phyloP scores from a whole-genome alignment of 2,888 invertebrate species.

The Apeira syringaria region DNA sequence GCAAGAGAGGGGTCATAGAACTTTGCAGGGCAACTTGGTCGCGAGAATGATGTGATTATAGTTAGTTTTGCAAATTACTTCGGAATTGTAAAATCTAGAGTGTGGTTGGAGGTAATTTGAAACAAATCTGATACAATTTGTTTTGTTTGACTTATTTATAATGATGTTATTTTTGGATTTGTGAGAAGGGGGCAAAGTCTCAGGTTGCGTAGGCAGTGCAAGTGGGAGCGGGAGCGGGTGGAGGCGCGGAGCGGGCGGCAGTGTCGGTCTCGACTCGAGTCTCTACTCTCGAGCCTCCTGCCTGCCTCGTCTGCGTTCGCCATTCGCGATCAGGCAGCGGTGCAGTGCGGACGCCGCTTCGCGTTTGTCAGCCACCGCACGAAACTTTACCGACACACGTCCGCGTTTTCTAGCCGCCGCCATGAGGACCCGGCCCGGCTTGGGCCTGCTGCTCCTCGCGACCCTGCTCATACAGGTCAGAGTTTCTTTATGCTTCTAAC shows the following conservation, averaged over 20 bases:
- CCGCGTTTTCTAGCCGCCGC: constrained; percentile 36
- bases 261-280: neutral
- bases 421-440: constrained; percentile 60
- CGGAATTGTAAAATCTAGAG: too few species aligned
- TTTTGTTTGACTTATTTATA: too few species aligned
- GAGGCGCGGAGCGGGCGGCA: neutral
- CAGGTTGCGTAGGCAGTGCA: constrained; percentile 42
- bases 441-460: constrained; percentile 57
- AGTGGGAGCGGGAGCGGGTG: constrained; percentile 2
- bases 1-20: constrained; percentile 74
- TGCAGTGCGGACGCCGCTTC: constrained; percentile 65
- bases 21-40: constrained; percentile 56
- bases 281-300: neutral
- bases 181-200: too few species aligned
- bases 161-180: constrained; percentile 7
- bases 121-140: too few species aligned
- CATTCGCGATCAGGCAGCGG: constrained; percentile 71
- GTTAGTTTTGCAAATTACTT: constrained; percentile 24
- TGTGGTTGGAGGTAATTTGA: too few species aligned
- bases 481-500: constrained; percentile 4
- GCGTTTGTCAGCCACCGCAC: constrained; percentile 43
- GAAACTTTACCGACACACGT: constrained; percentile 58
- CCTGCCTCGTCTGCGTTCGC: constrained; percentile 20
- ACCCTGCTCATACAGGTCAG: constrained; percentile 46
- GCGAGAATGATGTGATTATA: constrained; percentile 35